Percentiles rank a stretch among this genome's conserved stretches.
These are phyloP conservation scores for Drosophila testacea DNA, from an alignment of 2,888 invertebrate genomes.

Conservation along the genomic window DNA sequence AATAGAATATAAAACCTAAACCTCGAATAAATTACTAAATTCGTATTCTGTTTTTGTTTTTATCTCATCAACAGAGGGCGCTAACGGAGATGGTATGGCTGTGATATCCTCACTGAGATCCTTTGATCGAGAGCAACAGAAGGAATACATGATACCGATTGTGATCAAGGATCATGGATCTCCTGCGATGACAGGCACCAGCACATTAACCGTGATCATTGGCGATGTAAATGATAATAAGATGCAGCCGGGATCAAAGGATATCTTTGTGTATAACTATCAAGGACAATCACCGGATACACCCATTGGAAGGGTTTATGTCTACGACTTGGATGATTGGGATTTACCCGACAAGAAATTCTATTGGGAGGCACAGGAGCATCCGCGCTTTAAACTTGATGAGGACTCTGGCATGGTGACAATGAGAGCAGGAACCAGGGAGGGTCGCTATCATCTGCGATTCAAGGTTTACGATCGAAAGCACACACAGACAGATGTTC, in stretches of 20 bases:
- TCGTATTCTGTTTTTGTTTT: background rate
- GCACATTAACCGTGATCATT: constrained; percentile 97
- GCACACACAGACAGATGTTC: constrained; percentile 97
- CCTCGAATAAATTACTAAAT: no score
- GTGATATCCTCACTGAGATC: constrained; percentile 96
- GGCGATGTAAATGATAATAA: constrained; percentile 99
- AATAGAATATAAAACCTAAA: background rate
- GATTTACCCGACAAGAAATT: constrained; percentile 99
- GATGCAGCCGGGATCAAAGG: constrained; percentile 98
- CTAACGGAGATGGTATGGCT: constrained; percentile 99
- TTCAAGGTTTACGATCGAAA: constrained; percentile 97
- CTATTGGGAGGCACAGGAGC: constrained; percentile 95
- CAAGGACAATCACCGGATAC: constrained; percentile 95
- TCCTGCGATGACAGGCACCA: constrained; percentile 98
- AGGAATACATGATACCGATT: constrained; percentile 98
- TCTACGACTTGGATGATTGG: constrained; percentile 99
- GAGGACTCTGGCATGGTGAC: constrained; percentile 97
- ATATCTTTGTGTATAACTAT: constrained; percentile 98
- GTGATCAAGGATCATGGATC: constrained; percentile 98
- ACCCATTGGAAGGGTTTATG: constrained; percentile 97
- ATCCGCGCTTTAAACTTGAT: constrained; percentile 94
- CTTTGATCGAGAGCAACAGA: constrained; percentile 98
- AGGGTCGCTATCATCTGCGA: constrained; percentile 92
- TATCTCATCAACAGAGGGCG: constrained; percentile 90
- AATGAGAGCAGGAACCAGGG: constrained; percentile 96